Evolutionary conservation across 2,797 vertebrate genomes (phyloP).

Genomic region (Iguana delicatissima): DNA sequence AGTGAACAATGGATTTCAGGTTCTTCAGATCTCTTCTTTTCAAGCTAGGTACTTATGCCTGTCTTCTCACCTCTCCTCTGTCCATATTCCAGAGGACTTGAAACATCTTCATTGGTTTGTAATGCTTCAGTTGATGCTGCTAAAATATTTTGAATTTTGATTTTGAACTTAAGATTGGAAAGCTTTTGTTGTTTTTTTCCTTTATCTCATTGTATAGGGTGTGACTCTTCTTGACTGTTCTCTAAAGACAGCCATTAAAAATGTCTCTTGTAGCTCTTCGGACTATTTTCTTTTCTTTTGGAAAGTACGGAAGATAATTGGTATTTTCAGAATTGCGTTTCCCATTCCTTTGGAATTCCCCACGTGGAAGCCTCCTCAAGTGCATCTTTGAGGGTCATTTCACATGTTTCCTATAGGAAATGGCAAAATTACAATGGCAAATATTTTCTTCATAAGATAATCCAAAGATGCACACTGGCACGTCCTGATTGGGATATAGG

Average conservation of each 20-base stretch:
- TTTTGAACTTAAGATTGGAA: not conserved
- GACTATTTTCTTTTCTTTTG: not conserved
- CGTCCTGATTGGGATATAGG: not conserved
- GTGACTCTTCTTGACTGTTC: not conserved
- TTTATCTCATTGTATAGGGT: not conserved
- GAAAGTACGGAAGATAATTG: not conserved
- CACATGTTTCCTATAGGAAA: not conserved
- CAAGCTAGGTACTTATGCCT: too few relatives aligned
- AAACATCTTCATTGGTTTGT: not conserved
- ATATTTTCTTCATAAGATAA: not conserved
- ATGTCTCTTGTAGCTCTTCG: not conserved
- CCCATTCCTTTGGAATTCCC: not conserved
- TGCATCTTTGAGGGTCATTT: not conserved
- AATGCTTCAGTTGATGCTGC: not conserved
- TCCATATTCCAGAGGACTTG: not conserved
- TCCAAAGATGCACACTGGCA: not conserved
- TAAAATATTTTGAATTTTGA: not conserved
- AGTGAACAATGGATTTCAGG: not conserved
- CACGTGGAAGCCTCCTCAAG: not conserved
- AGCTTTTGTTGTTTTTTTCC: not conserved
- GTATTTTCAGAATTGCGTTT: slow-evolving; percentile 2
- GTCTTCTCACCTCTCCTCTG: not conserved
- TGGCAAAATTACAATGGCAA: not conserved
- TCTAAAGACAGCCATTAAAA: not conserved
- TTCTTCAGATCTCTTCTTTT: not conserved